Evolutionary conservation across 92 coral and sea anemone species (phyloP), one percentile per base, ranked within the genome.

Genomic region (Zoanthus sociatus): DNA sequence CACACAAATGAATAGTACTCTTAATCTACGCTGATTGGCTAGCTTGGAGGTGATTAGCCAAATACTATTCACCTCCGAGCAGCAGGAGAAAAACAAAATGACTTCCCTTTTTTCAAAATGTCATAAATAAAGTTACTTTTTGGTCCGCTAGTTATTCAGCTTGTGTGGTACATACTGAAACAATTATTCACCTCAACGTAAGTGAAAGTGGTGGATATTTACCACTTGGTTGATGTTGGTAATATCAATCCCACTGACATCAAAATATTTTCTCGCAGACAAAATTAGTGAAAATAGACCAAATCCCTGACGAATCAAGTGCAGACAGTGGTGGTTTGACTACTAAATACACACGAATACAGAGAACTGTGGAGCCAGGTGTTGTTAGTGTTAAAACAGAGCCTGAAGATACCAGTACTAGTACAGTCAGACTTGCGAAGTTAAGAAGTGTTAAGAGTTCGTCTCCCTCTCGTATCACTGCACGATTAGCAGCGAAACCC

Each of bases 251-350:
- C 69, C 69, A 17, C 26, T 63, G 26, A 63, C 30, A 8, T 63
- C n/a, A 21, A 17, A 16, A n/a, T 66, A 44, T 16, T 66, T n/a
- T 81, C 13, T 66, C 6, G 17, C 30, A 81, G 85, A 26, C 85
- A 30, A 81, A 81, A 53, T n/a, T 81, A 26, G 85, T 81, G 18
- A 81, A 81, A 67, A 81, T 81, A 30, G 75, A 81, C 48, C 85
- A 81, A 48, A 61, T 64, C 13, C 47, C 85, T 12, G 75, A 66
- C 7, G 85, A 70, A 37, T 17, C 75, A 14, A 47, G 47, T 32
- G 10, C 58, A 17, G 66, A 37, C 44, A 20, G 53, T 20, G 85
- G 85, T 81, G 13, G 47, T 20, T 54, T 81, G 31, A 66, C 85
- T 15, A 81, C 85, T 20, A 81, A 81, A 26, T 81, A 46, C 75